Evolutionary conservation across 2,888 invertebrate genomes (phyloP), one percentile per base, ranked within the genome.

Genomic region (Hemicrepidius hirtus): DNA sequence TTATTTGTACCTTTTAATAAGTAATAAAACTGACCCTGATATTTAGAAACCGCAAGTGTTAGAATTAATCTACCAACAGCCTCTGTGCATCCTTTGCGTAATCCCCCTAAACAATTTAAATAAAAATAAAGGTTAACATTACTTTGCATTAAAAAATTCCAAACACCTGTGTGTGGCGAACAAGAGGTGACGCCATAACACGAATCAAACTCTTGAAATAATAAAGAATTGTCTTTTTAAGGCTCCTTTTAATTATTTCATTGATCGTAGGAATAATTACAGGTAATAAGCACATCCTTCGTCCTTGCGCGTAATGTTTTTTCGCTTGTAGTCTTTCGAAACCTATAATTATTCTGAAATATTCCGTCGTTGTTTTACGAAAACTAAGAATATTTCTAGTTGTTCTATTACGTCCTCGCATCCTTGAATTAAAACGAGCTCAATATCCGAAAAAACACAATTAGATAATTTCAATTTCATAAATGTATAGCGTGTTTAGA

Each of bases 241-340:
- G 59, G 37, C 57, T 16, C 9, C 32, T 57, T 67, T 67, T 67
- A 67, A 67, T 57, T 57, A 67, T 65, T 65, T 35, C 46, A 21
- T 66, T 40, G 66, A 37, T 66, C 37, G 53, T 21, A 55, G 32
- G n/a, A 55, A 40, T 21, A 53, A 66, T 66, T 55, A 44, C 32
- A 50, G 18, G 53, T 41, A 66, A 66, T 24, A 55, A 66, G n/a
- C 18, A 66, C 55, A 66, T 66, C 66, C 66, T 66, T n/a, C 35
- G 44, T 3, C 53, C 53, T 66, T 55, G 66, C 55, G 53, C 53
- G 32, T n/a, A 55, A 55, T 55, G 53, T 55, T 55, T 55, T 55
- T 55, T 32, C 28, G 50, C 35, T 50, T 64, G 24, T 40, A 24
- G 21, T 40, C 28, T 55, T 66, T 66, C 64, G 13, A 64, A 64